Base-by-base conservation (phyloP, 2,888 invertebrate species). In the Melieria omissa region DNA sequence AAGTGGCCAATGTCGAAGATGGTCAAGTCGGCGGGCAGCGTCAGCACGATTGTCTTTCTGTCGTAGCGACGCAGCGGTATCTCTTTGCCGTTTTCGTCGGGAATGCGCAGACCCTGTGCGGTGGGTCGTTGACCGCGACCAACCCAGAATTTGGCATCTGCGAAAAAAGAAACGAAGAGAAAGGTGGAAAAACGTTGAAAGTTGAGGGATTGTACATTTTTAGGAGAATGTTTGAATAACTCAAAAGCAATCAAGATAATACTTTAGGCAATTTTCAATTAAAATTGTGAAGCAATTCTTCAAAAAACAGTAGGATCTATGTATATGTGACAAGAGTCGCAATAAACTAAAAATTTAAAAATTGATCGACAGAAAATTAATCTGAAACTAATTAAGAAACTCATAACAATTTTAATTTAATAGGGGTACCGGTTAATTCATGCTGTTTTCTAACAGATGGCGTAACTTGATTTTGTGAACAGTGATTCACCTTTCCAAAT, bases 131-230 rank as follows among this genome's bases (percentile, higher is more conserved):
- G 88, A 1, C 96, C 96, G 65, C 91, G 89, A 1, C 97, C 97
- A 75, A 95, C 95, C 95, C 96, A 96, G 88, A 97, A 97, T 88
- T 96, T 96, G 0, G 96, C 96, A 87, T 97, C 96, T 95, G 89
- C 9, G 64, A 55, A 42, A 52, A 52, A 8, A 9, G 12, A 8
- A 9, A 52, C 5, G n/a, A 14, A 14, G 44, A 6, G 46, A 6
- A 4, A 47, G 0, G 46, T n/a, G n/a, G n/a, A 58, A 10, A 2
- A 3, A 29, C 2, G 29, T 42, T 41, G 5, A 58, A 41, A 4
- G n/a, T 5, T 8, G 10, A 58, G 29, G 8, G 4, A 29, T n/a
- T 29, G 57, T 41, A 57, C 12, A n/a, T 5, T 41, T 7, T 58
- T 41, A 9, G 4, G 8, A 29, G 9, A n/a, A 41, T 41, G 9